Evolutionary conservation across 2,113 vertebrate genomes (phyloP).

Genomic region (Phalacrocorax brasilianus): DNA sequence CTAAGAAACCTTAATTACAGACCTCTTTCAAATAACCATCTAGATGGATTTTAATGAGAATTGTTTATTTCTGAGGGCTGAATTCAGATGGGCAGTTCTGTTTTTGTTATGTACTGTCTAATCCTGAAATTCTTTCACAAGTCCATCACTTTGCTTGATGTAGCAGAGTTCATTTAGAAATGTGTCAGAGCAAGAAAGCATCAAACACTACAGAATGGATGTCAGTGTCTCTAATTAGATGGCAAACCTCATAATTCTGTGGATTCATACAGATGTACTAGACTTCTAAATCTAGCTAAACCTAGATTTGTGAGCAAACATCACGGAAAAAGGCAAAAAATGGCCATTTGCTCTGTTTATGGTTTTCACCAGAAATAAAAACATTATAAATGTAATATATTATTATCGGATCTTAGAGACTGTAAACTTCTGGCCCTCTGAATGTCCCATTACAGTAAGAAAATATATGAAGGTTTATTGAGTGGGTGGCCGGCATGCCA

Average conservation of each 20-base stretch:
- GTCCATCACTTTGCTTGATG: neutral
- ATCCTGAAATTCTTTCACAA: neutral
- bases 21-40: neutral
- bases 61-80: neutral
- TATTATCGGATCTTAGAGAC: neutral
- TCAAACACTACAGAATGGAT: neutral
- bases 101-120: neutral
- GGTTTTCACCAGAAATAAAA: neutral
- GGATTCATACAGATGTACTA: neutral
- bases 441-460: neutral
- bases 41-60: neutral
- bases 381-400: neutral
- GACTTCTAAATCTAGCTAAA: neutral
- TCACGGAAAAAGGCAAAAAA: neutral
- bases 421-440: neutral
- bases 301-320: neutral
- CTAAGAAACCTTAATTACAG: neutral
- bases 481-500: neutral
- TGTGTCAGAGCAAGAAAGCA: neutral
- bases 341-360: neutral
- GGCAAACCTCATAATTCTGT: neutral
- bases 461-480: neutral
- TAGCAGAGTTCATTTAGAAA: neutral
- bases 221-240: neutral
- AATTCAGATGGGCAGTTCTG: neutral